Percentiles rank a stretch among this genome's conserved stretches.
Evolutionary conservation across 2,888 invertebrate species (phyloP).

Genomic region (Allophyes oxyacanthae): DNA sequence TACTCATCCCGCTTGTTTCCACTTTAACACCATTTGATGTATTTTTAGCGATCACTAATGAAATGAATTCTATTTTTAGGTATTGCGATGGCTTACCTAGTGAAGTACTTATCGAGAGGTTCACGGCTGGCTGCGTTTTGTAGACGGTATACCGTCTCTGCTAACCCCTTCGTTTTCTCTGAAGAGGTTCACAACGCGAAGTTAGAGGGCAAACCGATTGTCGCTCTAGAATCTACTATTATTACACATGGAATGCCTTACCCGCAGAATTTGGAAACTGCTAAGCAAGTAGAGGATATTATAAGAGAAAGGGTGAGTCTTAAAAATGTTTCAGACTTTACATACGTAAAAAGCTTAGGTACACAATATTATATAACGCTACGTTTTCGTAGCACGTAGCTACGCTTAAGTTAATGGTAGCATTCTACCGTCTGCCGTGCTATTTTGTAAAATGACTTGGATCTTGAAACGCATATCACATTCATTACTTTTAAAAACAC

Average conservation of each 20-base stretch:
- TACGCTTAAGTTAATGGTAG: conserved; percentile 12
- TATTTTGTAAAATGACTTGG: too few species aligned
- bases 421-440: too few species aligned
- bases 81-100: conserved; percentile 72
- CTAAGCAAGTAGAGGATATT: conserved; percentile 93
- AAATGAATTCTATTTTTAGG: conserved; percentile 66
- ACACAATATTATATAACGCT: conserved; percentile 18
- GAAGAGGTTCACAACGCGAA: conserved; percentile 92
- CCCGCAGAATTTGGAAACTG: conserved; percentile 96
- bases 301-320: conserved; percentile 91
- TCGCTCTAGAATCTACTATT: conserved; percentile 99
- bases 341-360: neutral
- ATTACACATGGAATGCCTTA: conserved; percentile 99
- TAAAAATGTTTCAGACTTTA: conserved; percentile 6
- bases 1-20: conserved; percentile 49
- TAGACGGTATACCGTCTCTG: conserved; percentile 61
- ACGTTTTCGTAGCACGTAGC: conserved; percentile 35
- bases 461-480: too few species aligned
- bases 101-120: conserved; percentile 62
- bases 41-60: conserved; percentile 59
- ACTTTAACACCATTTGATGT: conserved; percentile 49
- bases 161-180: conserved; percentile 77
- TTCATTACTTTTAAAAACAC: too few species aligned
- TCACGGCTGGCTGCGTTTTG: conserved; percentile 56
- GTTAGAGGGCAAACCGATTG: conserved; percentile 91